Percentiles rank a stretch among this genome's conserved stretches.
Evolutionary conservation across 2,113 vertebrate species (phyloP).

Genomic region (Macquaria ambigua): DNA sequence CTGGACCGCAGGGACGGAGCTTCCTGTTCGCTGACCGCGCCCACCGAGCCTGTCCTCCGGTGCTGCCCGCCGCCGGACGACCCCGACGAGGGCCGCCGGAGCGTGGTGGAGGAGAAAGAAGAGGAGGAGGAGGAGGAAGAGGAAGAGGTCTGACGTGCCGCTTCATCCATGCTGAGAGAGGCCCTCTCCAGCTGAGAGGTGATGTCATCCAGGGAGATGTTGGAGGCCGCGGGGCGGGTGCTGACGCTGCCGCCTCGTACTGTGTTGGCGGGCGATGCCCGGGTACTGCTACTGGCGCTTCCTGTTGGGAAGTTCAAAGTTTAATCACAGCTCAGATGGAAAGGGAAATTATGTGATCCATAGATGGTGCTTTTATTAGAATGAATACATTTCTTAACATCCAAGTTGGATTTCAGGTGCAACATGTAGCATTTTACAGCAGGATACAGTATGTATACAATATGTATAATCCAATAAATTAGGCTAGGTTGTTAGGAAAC

Average conservation of each 20-base stretch:
- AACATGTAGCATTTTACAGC: not conserved
- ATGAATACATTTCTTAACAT: not conserved
- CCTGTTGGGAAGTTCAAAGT: constrained; percentile 48
- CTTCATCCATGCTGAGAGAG: constrained; percentile 98
- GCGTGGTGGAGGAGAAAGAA: constrained; percentile 82
- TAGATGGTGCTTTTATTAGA: not conserved
- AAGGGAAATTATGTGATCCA: not conserved
- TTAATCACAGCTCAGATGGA: not conserved
- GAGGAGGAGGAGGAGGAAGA: constrained; percentile 81
- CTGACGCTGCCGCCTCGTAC: constrained; percentile 83
- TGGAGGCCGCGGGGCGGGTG: constrained; percentile 86
- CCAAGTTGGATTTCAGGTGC: not conserved
- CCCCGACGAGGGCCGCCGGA: constrained; percentile 77
- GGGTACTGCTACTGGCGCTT: constrained; percentile 87
- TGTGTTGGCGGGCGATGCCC: constrained; percentile 91
- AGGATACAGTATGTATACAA: not conserved
- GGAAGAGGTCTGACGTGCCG: constrained; percentile 92
- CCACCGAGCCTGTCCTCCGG: constrained; percentile 92
- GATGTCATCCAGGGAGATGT: constrained; percentile 97
- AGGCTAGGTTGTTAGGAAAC: not conserved
- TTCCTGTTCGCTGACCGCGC: constrained; percentile 92
- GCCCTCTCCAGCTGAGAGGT: constrained; percentile 97
- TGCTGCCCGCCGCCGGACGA: constrained; percentile 86
- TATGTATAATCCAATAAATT: not conserved
- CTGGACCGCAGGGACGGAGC: constrained; percentile 92